Evolutionary conservation across 2,888 invertebrate species (phyloP), one percentile per base, ranked within the genome.

Genomic region (Podotricha telesiphe): DNA sequence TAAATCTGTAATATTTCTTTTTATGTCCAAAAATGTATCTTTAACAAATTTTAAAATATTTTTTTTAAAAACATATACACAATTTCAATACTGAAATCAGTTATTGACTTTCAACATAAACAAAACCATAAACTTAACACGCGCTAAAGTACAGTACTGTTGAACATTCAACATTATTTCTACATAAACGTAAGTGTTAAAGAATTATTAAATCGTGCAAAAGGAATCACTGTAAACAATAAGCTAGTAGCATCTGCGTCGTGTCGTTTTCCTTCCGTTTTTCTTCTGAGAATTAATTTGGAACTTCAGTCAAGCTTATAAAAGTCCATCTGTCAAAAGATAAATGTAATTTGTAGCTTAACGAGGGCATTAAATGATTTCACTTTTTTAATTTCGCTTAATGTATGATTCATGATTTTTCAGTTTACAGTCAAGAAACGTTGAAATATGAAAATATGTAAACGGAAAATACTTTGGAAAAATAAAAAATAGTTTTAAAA

Each of bases 311-410:
- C n/a, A 28, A 45, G 59, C 45, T 59, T 59, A 45, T 59, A 28
- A 45, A 59, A 42, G n/a, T 59, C 59, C 59, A 59, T 59, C 59
- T 59, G 59, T 59, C 59, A 59, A 59, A 45, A 45, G 59, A 59
- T 45, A 59, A 59, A 45, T 42, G 59, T 59, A 45, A 59, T 59
- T 28, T 59, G 59, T 45, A 22, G n/a, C 45, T 45, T 45, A 59
- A 59, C 59, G 59, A 59, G 45, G 17, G 1, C 45, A 28, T 17
- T 45, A 45, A 58, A 42, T 8, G 22, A 42, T 45, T 59, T 11
- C 22, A 59, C n/a, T 11, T 28, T 59, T 55, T 55, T 55, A 28
- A 55, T 37, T 34, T 55, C 37, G 34, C 34, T 17, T 37, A 34
- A 55, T 37, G 55, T 37, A 17, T 55, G 17, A 55, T 55, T 55